Base-by-base conservation (phyloP, 2,113 vertebrate genomes). In the Manacus vitellinus region DNA sequence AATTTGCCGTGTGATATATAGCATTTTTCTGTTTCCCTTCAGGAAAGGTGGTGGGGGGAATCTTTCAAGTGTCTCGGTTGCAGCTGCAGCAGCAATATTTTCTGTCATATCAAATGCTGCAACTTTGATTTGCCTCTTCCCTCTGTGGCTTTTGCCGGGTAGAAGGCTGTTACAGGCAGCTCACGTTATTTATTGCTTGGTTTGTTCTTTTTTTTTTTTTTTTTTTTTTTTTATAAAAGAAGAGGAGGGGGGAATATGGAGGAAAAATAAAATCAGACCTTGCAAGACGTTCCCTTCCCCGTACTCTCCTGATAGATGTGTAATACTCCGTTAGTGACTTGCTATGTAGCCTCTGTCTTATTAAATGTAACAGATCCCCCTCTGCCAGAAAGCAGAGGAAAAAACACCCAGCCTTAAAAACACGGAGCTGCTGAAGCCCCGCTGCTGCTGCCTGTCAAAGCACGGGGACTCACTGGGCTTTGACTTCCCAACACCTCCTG, bases 401-500 rank as follows among this genome's bases (percentile, higher is more conserved):
- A 96, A 96, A 96, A 54, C 95, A 94, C 12, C 70, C 93, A 93
- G 83, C 82, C 61, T 94, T 37, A 79, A 95, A 93, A 94, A 23
- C 95, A 62, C 33, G 37, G 90, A 95, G 88, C 93, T 73, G 89
- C 75, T 49, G n/a, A 63, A 95, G 92, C 88, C 87, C 97, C 62
- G 96, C 98, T 98, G 98, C 92, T 77, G 95, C 98, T 98, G 98
- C 97, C 98, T 95, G 93, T 98, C 98, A 97, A 70, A 85, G 92
- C 89, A 3, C 19, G 27, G 92, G 59, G 62, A 43, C 89, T 89
- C 3, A n/a, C 74, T 33, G 92, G 67, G 74, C 47, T 97, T 16
- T 52, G 92, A 72, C 95, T 94, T 49, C 83, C 70, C 92, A 0
- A 12, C 91, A 43, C 59, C 94, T 88, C 63, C 55, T 39, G 75